phyloP scores from a whole-genome alignment of 2,797 vertebrate genomes.

The Cyprinodon diabolis region DNA sequence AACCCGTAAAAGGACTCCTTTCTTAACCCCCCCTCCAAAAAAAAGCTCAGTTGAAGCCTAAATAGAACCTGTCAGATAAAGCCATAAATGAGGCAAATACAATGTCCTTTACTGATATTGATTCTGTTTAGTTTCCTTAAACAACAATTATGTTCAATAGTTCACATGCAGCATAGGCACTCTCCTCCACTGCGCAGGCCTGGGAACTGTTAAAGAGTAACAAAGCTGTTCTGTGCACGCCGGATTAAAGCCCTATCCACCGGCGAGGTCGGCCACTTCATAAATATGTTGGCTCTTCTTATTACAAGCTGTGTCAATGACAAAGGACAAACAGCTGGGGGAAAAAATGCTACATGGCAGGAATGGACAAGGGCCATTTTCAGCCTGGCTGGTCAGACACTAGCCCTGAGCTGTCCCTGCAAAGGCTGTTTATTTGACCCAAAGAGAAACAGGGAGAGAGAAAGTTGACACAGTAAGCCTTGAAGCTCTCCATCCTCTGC shows the following conservation, averaged over 20 bases:
- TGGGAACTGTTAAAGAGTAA: conserved; percentile 80
- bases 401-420: conserved; percentile 81
- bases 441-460: conserved; percentile 62
- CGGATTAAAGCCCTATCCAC: conserved; percentile 78
- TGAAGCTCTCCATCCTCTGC: conserved; percentile 47
- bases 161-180: conserved; percentile 9
- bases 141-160: background rate
- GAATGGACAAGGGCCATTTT: conserved; percentile 87
- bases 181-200: conserved; percentile 43
- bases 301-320: conserved; percentile 85
- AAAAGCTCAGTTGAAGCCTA: too few relatives aligned
- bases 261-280: conserved; percentile 80
- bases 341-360: conserved; percentile 85
- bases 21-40: conserved; percentile 10
- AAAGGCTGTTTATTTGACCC: conserved; percentile 85
- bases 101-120: background rate
- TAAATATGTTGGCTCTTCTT: conserved; percentile 86
- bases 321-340: conserved; percentile 85
- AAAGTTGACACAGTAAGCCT: conserved; percentile 75
- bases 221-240: conserved; percentile 79
- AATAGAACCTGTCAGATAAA: conserved; percentile 64
- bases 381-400: conserved; percentile 85
- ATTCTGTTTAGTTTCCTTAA: background rate
- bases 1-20: conserved; percentile 69
- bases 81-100: conserved; percentile 35